Evolutionary conservation across 2,797 vertebrate species (phyloP).

Genomic region (Phalanger gymnotis): DNA sequence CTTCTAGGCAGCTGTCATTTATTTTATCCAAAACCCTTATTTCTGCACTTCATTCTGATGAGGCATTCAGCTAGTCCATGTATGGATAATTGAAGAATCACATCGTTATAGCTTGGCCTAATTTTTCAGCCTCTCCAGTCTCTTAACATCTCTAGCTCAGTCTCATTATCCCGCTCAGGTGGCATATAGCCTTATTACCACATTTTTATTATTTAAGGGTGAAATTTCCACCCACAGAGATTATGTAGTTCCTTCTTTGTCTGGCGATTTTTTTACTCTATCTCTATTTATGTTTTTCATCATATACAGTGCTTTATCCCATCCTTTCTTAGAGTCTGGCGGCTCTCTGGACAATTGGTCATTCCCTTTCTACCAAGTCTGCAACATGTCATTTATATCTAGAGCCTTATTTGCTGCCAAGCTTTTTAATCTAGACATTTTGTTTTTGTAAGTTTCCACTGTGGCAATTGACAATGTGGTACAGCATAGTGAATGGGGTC

Average conservation of each 20-base stretch:
- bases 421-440: slow-evolving; percentile 19
- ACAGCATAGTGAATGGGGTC: background rate
- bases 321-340: background rate
- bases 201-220: slow-evolving; percentile 32
- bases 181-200: slow-evolving; percentile 31
- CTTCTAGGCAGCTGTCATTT: slow-evolving; percentile 18
- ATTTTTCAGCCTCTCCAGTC: background rate
- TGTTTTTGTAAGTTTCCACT: slow-evolving; percentile 24
- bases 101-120: slow-evolving; percentile 13
- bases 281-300: background rate
- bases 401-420: background rate
- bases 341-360: background rate
- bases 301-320: background rate
- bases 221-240: slow-evolving; percentile 23
- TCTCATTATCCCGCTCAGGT: background rate
- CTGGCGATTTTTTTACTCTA: background rate
- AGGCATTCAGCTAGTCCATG: slow-evolving; percentile 14
- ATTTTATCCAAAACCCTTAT: slow-evolving; percentile 9
- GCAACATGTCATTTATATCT: background rate
- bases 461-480: background rate
- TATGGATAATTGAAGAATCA: slow-evolving; percentile 20
- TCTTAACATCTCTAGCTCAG: background rate
- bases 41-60: slow-evolving; percentile 20
- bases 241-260: slow-evolving; percentile 43
- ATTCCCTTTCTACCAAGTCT: slow-evolving; percentile 14